Evolutionary conservation across 2,888 invertebrate species (phyloP).

Genomic region (Cataglyphis cursor): DNA sequence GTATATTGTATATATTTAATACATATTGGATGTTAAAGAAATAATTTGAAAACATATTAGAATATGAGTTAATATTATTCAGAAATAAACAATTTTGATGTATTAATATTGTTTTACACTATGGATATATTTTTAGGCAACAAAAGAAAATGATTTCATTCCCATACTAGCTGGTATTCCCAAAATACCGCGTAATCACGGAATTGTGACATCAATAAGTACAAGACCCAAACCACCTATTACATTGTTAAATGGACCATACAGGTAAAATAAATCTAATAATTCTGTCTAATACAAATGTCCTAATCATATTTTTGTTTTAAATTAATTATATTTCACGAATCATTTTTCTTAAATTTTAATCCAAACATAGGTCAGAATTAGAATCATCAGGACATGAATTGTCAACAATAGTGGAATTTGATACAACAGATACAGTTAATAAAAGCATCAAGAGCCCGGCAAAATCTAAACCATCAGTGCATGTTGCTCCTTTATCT

Average conservation of each 20-base stretch:
- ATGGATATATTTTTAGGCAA: conserved; percentile 45
- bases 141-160: conserved; percentile 71
- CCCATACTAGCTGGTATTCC: conserved; percentile 81
- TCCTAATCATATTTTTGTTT: conserved; percentile 15
- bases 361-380: conserved; percentile 74
- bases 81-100: not conserved
- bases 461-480: conserved; percentile 66
- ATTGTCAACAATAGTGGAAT: conserved; percentile 90
- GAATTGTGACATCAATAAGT: conserved; percentile 53
- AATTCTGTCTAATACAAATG: conserved; percentile 8
- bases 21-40: not conserved
- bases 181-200: conserved; percentile 75
- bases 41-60: not conserved
- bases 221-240: conserved; percentile 80
- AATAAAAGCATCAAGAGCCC: conserved; percentile 80
- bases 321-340: not conserved
- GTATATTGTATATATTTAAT: not conserved
- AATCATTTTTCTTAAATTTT: conserved; percentile 3
- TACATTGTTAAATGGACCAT: conserved; percentile 78
- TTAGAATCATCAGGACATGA: conserved; percentile 87
- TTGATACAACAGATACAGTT: conserved; percentile 90
- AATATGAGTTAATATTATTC: not conserved
- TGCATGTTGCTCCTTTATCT: conserved; percentile 71
- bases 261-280: conserved; percentile 73
- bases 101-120: conserved; percentile 9